Base-by-base conservation (phyloP, 64 coral and sea anemone species). In the Dendrophyllia cribrosa region DNA sequence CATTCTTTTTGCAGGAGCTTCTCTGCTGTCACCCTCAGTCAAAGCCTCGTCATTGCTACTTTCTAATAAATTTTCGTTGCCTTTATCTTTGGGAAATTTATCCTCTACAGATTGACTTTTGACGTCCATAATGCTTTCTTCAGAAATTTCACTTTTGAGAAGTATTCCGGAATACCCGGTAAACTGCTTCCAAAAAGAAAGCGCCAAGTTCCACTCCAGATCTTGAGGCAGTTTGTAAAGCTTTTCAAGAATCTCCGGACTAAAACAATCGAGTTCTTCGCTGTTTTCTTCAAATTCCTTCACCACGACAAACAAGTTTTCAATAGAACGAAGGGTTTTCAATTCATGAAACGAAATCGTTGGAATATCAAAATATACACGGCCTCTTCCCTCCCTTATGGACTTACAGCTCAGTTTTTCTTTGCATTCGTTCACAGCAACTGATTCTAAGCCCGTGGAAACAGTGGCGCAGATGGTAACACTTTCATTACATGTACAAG, bases 291-390 rank as follows among this genome's bases (percentile, higher is more conserved):
- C 70, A 25, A 96, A 63, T 68, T 96, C 86, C 64, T 93, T 91
- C 2, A 99, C 91, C 0, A 99, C 91, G 26, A 99, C 85, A 72
- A 93, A 96, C 44, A 99, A 80, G 69, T 96, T 79, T 68, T 99
- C 97, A 53, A 99, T 68, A 47, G 97, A 99, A 15, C 97, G 68
- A 4, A 99, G 68, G 20, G 81, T 55, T 69, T 96, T 96, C 34
- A 95, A 46, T 70, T 91, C 88, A 7, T 50, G 14, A 7, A 96
- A 53, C 15, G 61, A 87, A 73, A 90, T 86, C 17, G 89, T 58
- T 7, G 91, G 78, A 69, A 99, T 92, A 58, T 91, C 78, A 72
- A 96, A 99, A 79, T 96, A 92, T 34, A 99, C 79, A 55, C 91
- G 92, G n/a, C 97, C 97, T 58, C 94, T 93, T 50, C 72, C 91